Base-by-base conservation (phyloP, 2,113 vertebrate species). In the Poecilia latipinna region DNA sequence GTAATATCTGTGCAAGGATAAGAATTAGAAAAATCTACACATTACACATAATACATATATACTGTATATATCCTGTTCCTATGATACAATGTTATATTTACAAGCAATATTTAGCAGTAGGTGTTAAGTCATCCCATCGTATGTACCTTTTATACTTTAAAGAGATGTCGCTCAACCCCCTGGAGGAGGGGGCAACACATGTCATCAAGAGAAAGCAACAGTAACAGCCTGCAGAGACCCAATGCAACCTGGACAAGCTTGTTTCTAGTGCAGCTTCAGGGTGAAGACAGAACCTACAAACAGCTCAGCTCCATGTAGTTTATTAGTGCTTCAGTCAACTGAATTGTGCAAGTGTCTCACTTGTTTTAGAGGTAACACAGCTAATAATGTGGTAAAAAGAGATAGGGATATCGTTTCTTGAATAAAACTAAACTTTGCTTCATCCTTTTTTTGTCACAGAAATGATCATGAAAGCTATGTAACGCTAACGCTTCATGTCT, bases 1-100 rank as follows among this genome's bases (percentile, higher is more conserved):
- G 88, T 88, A 91, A 86, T 89, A 63, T 86, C 82, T 93, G 93
- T 92, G 91, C 91, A 89, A 91, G 86, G 91, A 89, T 92, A 90
- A 85, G 84, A 90, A 89, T 92, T 91, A 92, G 87, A 93, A 93
- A 92, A 93, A 92, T 89, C 90, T 90, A 90, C 87, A 82, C 68
- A 89, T 87, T 90, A 91, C 75, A 90, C 79, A 93, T 89, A 84
- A 22, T 22, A 54, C 24, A 57, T 24, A 57, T 57, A 57, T 57
- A 57, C 44, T 57, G 24, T n/a, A 57, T 57, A 57, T 57, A n/a
- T 92, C 87, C 89, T 87, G 83, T 89, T 88, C 70, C 91, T 91
- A 92, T 92, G 72, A 90, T 93, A 91, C 90, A 91, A 77, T 78
- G 90, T 90, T 92, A 92, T 92, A 91, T 91, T 84, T 90, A 89